These are phyloP conservation scores for Latrodectus geometricus DNA, from an alignment of 1,140 invertebrate species.

Conservation along the genomic window DNA sequence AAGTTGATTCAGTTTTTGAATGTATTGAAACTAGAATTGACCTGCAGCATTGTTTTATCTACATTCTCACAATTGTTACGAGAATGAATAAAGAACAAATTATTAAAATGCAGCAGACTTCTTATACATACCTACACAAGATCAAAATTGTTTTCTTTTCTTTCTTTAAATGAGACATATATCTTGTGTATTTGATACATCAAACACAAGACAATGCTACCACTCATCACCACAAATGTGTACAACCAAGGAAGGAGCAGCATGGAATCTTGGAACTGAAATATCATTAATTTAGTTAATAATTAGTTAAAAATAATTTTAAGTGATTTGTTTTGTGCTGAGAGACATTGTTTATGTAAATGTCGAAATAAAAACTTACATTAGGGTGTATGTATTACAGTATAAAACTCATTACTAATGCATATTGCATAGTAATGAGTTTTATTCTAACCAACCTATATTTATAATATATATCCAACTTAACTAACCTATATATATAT, in stretches of 20 bases:
- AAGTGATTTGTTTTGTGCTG: no score
- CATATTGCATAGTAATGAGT: no score
- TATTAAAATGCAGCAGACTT: no score
- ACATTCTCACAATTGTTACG: no score
- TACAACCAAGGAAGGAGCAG: conserved; percentile 14
- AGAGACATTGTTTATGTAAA: no score
- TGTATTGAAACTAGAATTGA: no score
- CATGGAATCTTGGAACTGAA: not conserved
- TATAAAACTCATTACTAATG: not conserved
- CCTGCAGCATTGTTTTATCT: no score
- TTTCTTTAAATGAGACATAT: conserved; percentile 3
- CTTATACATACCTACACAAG: not conserved
- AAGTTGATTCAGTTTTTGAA: no score
- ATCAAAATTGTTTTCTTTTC: conserved; percentile 28
- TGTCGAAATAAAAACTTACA: not conserved
- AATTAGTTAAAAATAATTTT: not conserved
- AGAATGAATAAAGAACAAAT: no score
- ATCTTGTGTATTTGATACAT: conserved; percentile 4
- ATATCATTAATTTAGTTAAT: not conserved
- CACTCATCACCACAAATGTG: not conserved
- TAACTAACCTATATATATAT: no score
- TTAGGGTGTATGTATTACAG: not conserved
- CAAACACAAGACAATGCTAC: not conserved
- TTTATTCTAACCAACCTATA: no score
- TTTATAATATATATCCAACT: no score